These are phyloP conservation scores for Coendou prehensilis DNA, from an alignment of 2,797 vertebrate species.

Conservation along the genomic window DNA sequence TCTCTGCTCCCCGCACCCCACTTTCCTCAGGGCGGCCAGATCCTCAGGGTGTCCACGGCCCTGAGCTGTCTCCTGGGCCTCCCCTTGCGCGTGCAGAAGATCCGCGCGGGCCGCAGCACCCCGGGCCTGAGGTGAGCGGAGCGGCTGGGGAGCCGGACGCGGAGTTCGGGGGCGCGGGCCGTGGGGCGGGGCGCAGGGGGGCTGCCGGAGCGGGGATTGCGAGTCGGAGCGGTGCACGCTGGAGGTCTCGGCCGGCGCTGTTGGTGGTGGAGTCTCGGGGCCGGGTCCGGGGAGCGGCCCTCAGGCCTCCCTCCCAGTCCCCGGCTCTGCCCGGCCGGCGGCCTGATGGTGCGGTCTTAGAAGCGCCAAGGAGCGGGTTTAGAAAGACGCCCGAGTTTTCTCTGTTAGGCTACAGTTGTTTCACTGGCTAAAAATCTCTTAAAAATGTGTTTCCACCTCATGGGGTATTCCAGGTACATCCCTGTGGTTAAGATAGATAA, in stretches of 20 bases:
- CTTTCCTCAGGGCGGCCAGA: conserved; percentile 95
- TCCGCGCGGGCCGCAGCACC: conserved; percentile 96
- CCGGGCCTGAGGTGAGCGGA: conserved; percentile 94
- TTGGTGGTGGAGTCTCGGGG: not conserved
- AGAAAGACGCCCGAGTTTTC: not conserved
- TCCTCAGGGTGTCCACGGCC: conserved; percentile 94
- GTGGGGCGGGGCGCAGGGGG: too few species aligned
- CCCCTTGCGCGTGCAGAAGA: conserved; percentile 93
- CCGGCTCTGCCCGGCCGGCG: too few species aligned
- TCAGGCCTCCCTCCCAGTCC: not conserved
- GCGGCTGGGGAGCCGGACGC: accelerated
- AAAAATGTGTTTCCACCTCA: not conserved
- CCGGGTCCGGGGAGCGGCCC: accelerated
- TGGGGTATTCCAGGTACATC: not conserved
- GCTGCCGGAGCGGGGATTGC: not conserved
- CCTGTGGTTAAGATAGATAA: not conserved
- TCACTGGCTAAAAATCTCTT: not conserved
- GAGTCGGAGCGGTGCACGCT: accelerated
- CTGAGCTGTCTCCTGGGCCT: conserved; percentile 95
- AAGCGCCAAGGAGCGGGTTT: not conserved
- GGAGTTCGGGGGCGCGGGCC: too few species aligned
- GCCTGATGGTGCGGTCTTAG: not conserved
- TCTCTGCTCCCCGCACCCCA: not conserved
- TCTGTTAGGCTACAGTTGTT: not conserved
- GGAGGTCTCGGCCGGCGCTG: not conserved